Evolutionary conservation across 2,888 invertebrate species (phyloP).

Genomic region (Agrotis segetum): DNA sequence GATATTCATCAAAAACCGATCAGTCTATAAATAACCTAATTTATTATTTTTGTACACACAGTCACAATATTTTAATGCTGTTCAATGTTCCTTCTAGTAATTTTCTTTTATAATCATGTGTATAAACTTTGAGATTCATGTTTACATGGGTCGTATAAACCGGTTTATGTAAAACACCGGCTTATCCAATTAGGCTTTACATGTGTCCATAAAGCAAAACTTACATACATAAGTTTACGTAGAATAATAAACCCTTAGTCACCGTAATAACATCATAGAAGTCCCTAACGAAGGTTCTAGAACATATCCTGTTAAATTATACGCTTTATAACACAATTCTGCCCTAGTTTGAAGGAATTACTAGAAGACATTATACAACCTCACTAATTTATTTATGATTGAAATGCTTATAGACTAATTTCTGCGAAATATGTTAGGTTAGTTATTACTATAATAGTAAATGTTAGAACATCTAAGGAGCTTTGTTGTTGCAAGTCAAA

Average conservation of each 20-base stretch:
- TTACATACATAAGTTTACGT: slow-evolving; percentile 16
- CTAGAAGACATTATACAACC: slow-evolving; percentile 18
- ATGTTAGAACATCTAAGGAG: slow-evolving; percentile 1
- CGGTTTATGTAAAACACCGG: slow-evolving; percentile 17
- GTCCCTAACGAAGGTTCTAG: slow-evolving; percentile 18
- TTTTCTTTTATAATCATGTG: not conserved
- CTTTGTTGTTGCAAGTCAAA: slow-evolving; percentile 32
- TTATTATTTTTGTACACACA: not conserved
- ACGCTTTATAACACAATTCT: slow-evolving; percentile 5
- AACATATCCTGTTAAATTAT: slow-evolving; percentile 25
- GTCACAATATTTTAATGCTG: not conserved
- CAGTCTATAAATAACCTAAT: too few relatives aligned
- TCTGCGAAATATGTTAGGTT: slow-evolving; percentile 7
- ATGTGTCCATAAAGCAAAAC: slow-evolving; percentile 39
- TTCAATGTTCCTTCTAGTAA: not conserved
- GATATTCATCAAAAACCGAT: too few relatives aligned
- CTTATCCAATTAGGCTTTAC: slow-evolving; percentile 43
- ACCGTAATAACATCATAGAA: slow-evolving; percentile 30
- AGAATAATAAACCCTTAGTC: slow-evolving; percentile 36
- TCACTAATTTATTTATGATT: slow-evolving; percentile 47
- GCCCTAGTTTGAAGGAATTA: slow-evolving; percentile 16
- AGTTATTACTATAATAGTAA: not conserved
- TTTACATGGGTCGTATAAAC: not conserved
- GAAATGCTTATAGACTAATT: slow-evolving; percentile 33
- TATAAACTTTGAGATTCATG: not conserved